These are phyloP conservation scores for Grus americana DNA, from an alignment of 2,113 vertebrate genomes.

Conservation along the genomic window DNA sequence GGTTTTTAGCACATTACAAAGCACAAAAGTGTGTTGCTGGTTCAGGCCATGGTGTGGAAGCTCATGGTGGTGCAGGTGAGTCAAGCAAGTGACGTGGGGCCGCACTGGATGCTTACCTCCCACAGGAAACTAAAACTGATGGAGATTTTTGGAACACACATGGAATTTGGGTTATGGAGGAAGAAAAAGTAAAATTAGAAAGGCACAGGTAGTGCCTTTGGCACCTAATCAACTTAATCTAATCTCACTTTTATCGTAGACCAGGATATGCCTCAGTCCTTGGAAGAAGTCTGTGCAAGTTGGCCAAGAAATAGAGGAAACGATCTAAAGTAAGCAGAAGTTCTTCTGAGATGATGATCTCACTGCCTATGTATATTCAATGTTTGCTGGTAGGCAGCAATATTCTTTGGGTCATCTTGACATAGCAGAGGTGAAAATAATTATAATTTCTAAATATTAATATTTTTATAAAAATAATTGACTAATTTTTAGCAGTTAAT, in stretches of 20 bases:
- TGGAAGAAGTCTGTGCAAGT: not conserved
- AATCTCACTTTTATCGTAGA: not conserved
- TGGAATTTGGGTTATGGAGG: not conserved
- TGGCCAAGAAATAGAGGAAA: not conserved
- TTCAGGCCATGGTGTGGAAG: not conserved
- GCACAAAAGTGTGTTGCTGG: too few relatives aligned
- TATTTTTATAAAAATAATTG: not conserved
- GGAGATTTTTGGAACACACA: accelerated
- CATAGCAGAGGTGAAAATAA: not conserved
- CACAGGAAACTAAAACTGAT: accelerated
- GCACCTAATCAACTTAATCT: not conserved
- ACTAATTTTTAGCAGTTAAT: not conserved
- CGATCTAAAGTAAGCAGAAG: not conserved
- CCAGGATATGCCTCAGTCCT: not conserved
- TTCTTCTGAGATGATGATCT: not conserved
- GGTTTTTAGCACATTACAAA: too few relatives aligned
- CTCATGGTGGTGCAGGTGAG: not conserved
- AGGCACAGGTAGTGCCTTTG: not conserved
- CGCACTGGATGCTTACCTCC: accelerated
- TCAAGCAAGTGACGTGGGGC: not conserved
- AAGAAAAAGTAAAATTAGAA: not conserved
- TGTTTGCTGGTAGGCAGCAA: not conserved
- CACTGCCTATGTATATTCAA: not conserved
- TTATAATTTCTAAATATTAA: not conserved
- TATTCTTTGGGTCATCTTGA: not conserved